Evolutionary conservation across 2,888 invertebrate species (phyloP), one percentile per base, ranked within the genome.

Genomic region (Hypolimnas misippus): DNA sequence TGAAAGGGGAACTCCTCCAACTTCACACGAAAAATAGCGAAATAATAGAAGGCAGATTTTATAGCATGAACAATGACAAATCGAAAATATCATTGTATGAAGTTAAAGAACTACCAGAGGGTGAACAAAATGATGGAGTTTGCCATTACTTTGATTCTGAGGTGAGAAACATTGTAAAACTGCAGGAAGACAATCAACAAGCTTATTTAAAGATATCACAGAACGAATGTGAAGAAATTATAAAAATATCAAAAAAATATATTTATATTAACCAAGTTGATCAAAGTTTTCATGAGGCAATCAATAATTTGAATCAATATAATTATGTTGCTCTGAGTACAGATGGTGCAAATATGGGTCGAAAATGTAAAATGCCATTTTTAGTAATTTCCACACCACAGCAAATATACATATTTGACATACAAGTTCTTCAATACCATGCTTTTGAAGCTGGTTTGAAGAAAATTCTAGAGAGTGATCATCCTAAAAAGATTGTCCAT

Each of bases 401-500:
- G 6, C 87, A 92, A 67, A 91, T 92, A 33, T 92, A 90, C 68
- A 90, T 92, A 60, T 92, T 92, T 81, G 92, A 92, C 69, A 87
- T 81, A 53, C 87, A 92, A 79, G 89, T 86, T 5, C 87, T 92
- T 86, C 90, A 91, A 66, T 83, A 83, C 70, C 87, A 86, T 76
- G 92, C 87, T 19, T 92, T 92, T 82, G 87, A 90, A 72, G 85
- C 82, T 64, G 93, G 93, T 1, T 74, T 94, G 5, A 88, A 86
- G 68, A 81, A 87, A 49, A 70, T 93, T 3, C 79, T 93, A 56
- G 88, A 92, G 72, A 83, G 84, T 79, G 84, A 84, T 33, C 75
- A 70, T 54, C 87, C 92, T 29, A 87, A 92, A 60, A 93, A 94
- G 83, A 93, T 94, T 68, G 84, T 93, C 31, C 94, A 94, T 83